Evolutionary conservation across 1,140 invertebrate genomes (phyloP), one percentile per base, ranked within the genome.

Genomic region (Lordiphosa stackelbergi): DNA sequence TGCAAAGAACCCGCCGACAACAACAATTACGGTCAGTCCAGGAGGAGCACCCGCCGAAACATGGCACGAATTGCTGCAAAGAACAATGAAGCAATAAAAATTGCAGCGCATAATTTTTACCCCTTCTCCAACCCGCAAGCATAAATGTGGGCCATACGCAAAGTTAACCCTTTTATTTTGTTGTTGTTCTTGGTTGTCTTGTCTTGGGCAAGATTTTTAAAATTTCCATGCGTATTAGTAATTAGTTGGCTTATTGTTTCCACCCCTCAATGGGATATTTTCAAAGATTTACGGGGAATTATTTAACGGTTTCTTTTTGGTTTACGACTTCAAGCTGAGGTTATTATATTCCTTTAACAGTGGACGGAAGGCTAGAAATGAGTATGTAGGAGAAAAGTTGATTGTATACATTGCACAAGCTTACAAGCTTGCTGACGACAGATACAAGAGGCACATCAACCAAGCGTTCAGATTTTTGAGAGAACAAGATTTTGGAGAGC

Each of bases 1-100:
- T 81, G 70, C 66, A 61, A 66, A 75, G 71, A 58, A 74, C 70
- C 73, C 69, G 41, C 49, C 55, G 47, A 22, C 66, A 70, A 13
- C 56, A 49, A 53, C 66, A 68, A 66, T 38, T 57, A 43, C 53
- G 43, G 45, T 12, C 56, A 41, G 53, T 53, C 24, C 34, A 19
- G 37, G 55, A 64, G 48, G 37, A 8, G 40, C 37, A 57, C 24
- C 35, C 13, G 8, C 59, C 53, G 40, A 53, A 69, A 75, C 55
- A 71, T 70, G 66, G 61, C 66, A 54, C 72, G 46, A 66, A 31
- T 31, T 31, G 28, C 28, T 31, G 28, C 28, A 31, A 62, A 66
- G 63, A 81, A 81, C 77, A 81, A 81, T 81, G 77, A 81, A 81
- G 77, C 77, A 83, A 81, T 81, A 81, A 81, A 81, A 81, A 81